Evolutionary conservation across 2,888 invertebrate species (phyloP), one percentile per base, ranked within the genome.

Genomic region (Laothoe populi): DNA sequence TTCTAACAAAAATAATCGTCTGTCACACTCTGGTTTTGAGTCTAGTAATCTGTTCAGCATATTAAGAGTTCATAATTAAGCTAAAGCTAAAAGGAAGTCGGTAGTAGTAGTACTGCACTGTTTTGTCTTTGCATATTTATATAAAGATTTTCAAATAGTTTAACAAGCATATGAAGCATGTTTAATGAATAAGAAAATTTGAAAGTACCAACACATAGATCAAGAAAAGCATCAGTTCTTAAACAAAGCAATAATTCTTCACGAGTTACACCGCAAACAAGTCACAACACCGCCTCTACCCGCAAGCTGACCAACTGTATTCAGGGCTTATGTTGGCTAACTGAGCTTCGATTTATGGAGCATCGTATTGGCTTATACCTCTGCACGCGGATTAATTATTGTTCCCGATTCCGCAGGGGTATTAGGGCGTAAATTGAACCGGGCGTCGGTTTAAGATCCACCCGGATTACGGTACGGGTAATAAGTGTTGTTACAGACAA

Each of bases 331-430:
- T 62, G 67, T 66, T 68, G 67, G 67, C 71, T 72, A 66, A 68
- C 45, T 62, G 67, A 66, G 63, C 62, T 59, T 64, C 69, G 70
- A 74, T 71, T 73, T 71, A 60, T 48, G 66, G 71, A 71, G 64
- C 68, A 66, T 62, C 48, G 65, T 70, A 70, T 70, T 66, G 68
- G 70, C 66, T 70, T 69, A 67, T 59, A 53, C 57, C 61, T 46
- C 66, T 63, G 63, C 60, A 67, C 63, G 53, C 60, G 68, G 73
- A 75, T 77, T 77, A 74, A 76, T 76, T 71, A 75, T 70, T 70
- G 68, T 72, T 66, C 66, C 70, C 65, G 58, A 68, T 71, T 70
- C 69, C 71, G 67, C 62, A 59, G 57, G 66, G 67, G 72, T 63
- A 73, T 72, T 71, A 67, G 35, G 63, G 65, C 64, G 66, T 66